phyloP scores from a whole-genome alignment of 2,888 invertebrate species.

The Caenorhabditis auriculariae region DNA sequence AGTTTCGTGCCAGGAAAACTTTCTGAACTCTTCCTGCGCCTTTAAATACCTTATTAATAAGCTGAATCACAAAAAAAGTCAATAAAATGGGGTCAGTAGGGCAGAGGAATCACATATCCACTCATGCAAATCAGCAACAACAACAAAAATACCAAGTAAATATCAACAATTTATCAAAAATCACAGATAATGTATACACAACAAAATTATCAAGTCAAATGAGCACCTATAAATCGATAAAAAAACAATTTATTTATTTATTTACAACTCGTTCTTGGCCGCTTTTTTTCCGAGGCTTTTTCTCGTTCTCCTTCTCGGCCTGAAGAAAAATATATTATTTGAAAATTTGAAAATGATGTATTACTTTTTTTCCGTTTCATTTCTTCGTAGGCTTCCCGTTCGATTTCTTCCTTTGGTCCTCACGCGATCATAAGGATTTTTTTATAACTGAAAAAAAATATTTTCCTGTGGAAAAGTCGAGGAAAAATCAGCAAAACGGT shows the following conservation, averaged over 20 bases:
- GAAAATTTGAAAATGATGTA: slow-evolving; percentile 3
- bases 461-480: neutral
- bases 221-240: slow-evolving; percentile 1
- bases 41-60: no score
- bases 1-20: no score
- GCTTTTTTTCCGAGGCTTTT: slow-evolving; percentile 9
- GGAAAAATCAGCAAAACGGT: slow-evolving; percentile 7
- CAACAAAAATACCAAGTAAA: neutral
- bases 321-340: neutral
- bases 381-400: slow-evolving; percentile 2
- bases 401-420: slow-evolving; percentile 8
- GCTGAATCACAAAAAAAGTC: no score
- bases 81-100: no score
- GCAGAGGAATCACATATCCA: no score
- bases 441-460: neutral
- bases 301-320: slow-evolving; percentile 7
- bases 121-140: no score
- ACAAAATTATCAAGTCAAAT: slow-evolving; percentile 1
- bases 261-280: slow-evolving; percentile 16
- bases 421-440: slow-evolving; percentile 12
- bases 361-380: slow-evolving; percentile 9
- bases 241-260: slow-evolving; percentile 6
- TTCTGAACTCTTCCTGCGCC: no score
- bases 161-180: neutral
- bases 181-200: slow-evolving; percentile 3